Conservation (phyloP, 2,797 vertebrate genomes). For the Pseudochromis fuscus region DNA sequence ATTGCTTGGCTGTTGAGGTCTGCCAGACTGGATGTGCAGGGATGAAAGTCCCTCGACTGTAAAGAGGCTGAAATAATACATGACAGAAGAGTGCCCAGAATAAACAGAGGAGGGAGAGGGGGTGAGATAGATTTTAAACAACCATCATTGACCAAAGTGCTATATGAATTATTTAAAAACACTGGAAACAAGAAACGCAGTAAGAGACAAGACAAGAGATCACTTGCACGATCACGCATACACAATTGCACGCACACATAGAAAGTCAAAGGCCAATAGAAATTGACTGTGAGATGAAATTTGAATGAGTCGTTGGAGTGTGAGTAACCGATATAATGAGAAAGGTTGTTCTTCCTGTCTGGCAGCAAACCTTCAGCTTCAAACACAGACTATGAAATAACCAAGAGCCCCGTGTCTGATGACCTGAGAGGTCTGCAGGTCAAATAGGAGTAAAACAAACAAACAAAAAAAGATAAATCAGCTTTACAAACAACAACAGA, state of each 20-base stretch:
- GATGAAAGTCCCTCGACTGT: slow-evolving; percentile 46
- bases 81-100: slow-evolving; percentile 42
- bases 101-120: slow-evolving; percentile 39
- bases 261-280: slow-evolving; percentile 37
- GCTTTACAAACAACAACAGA: slow-evolving; percentile 10
- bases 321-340: slow-evolving; percentile 28
- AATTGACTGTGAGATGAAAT: slow-evolving; percentile 45
- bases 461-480: slow-evolving; percentile 2
- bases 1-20: slow-evolving; percentile 38
- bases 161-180: slow-evolving; percentile 62
- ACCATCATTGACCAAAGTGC: slow-evolving; percentile 58
- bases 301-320: slow-evolving; percentile 36
- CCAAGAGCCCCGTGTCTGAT: slow-evolving; percentile 3
- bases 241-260: neutral
- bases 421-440: slow-evolving; percentile 3
- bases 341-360: slow-evolving; percentile 20
- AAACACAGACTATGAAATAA: slow-evolving; percentile 8
- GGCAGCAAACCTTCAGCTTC: slow-evolving; percentile 20
- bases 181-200: slow-evolving; percentile 25
- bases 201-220: slow-evolving; percentile 47
- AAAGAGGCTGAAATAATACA: slow-evolving; percentile 55
- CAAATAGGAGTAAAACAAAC: slow-evolving; percentile 33
- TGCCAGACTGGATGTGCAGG: slow-evolving; percentile 43
- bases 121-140: slow-evolving; percentile 50
- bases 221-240: slow-evolving; percentile 18